Base-by-base conservation (phyloP, 2,888 invertebrate genomes). In the Meiosimyza decipiens region DNA sequence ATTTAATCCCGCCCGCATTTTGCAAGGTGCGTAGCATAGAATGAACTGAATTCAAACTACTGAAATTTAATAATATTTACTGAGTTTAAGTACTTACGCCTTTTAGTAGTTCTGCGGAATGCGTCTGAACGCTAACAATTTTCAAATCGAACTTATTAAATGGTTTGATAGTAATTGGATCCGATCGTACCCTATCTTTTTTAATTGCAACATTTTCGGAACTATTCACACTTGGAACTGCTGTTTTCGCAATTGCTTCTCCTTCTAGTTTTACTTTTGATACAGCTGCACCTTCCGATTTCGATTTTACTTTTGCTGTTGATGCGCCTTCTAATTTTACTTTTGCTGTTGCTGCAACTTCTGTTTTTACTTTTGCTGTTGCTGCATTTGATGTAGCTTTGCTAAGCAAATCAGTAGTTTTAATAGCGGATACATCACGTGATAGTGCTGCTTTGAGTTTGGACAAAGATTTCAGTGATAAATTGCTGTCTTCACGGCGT, bases 401-500 rank as follows among this genome's bases (percentile, higher is more conserved):
- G 40, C 2, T 40, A 9, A 40, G 9, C 40, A 40, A 40, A 40
- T 40, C 40, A 40, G 62, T 47, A 7, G 57, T 18, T 49, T 82
- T 84, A 51, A 13, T 59, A 52, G 62, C 16, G 22, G 75, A 78
- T 3, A 40, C 40, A 63, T 75, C 78, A 59, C 76, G 79, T 49
- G 78, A 71, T 62, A 86, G 74, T 0, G 82, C 84, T 6, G 85
- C 83, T 11, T 83, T 83, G 49, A 86, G 72, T 75, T 86, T 86
- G n/a, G 81, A 82, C 47, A 86, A 71, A 0, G 87, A 84, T 71
- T 80, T 83, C 18, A 81, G 82, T 0, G 85, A 83, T 65, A 87
- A 79, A 73, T 84, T 84, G 75, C 86, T 86, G 71, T 87, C 87
- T 75, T 87, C 87, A 6, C 87, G 84, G 3, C 81, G 82, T 47